Base-by-base conservation (phyloP, 2,888 invertebrate species). In the Ypsolopha scabrella region DNA sequence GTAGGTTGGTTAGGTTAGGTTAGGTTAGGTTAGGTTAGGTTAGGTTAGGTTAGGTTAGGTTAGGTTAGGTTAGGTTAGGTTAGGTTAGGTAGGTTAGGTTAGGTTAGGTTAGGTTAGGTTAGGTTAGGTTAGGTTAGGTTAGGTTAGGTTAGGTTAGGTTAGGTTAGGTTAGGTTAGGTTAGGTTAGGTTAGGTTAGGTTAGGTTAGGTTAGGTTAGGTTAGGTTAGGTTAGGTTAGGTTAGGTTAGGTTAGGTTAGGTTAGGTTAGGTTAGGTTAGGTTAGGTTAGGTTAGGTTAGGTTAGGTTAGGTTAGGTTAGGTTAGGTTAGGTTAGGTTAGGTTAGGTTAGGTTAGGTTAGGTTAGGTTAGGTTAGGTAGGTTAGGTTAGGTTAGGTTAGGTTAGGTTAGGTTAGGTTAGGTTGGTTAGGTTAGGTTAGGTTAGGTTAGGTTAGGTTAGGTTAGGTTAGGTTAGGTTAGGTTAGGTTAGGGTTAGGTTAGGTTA, bases 21-120 rank as follows among this genome's bases (percentile, higher is more conserved):
- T n/a, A n/a, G n/a, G n/a, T n/a, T n/a, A n/a, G n/a, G n/a, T n/a
- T n/a, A n/a, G n/a, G n/a, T n/a, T n/a, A n/a, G n/a, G n/a, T n/a
- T n/a, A n/a, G n/a, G n/a, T n/a, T n/a, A n/a, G n/a, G n/a, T n/a
- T n/a, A n/a, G n/a, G n/a, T n/a, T n/a, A n/a, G n/a, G n/a, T n/a
- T n/a, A n/a, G n/a, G n/a, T n/a, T n/a, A n/a, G n/a, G n/a, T n/a
- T n/a, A n/a, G n/a, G n/a, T n/a, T n/a, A n/a, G n/a, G n/a, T n/a
- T n/a, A n/a, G n/a, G n/a, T n/a, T n/a, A n/a, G n/a, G n/a, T n/a
- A n/a, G n/a, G n/a, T n/a, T n/a, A n/a, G n/a, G n/a, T n/a, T n/a
- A n/a, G n/a, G n/a, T n/a, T n/a, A n/a, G n/a, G n/a, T 57, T 57
- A 55, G 55, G 57, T 57, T 56, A 56, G 56, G 56, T 56, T 54